Evolutionary conservation across 2,888 invertebrate species (phyloP).

Genomic region (Cancer borealis): DNA sequence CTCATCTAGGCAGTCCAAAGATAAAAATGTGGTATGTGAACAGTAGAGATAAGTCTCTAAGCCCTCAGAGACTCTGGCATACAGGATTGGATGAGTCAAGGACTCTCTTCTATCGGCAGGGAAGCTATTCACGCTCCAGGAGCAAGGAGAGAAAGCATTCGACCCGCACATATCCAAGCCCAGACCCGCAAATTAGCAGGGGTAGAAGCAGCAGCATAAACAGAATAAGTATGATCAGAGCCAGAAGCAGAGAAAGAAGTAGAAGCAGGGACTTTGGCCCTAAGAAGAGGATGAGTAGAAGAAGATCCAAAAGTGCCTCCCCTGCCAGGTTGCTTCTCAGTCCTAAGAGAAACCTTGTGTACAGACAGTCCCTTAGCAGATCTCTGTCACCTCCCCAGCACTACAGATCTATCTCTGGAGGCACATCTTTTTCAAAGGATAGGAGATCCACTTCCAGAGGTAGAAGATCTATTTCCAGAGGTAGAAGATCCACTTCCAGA

Average conservation of each 20-base stretch:
- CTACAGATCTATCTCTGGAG: slow-evolving; percentile 2
- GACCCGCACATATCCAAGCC: neutral
- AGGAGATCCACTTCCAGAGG: neutral
- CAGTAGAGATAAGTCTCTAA: neutral
- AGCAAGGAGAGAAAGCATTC: neutral
- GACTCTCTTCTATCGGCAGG: neutral
- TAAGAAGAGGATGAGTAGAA: neutral
- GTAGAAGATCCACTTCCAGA: neutral
- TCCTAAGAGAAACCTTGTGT: neutral
- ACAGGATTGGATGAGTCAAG: neutral
- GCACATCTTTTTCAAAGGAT: neutral
- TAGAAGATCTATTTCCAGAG: neutral
- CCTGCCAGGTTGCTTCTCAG: neutral
- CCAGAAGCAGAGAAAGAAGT: neutral
- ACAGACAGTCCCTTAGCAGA: neutral
- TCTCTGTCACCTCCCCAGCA: neutral
- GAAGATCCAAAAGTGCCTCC: neutral
- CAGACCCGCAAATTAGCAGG: neutral
- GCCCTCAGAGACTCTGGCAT: neutral
- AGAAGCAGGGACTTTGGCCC: neutral
- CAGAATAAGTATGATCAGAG: no score
- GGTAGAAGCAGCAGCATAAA: neutral
- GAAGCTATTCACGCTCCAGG: neutral
- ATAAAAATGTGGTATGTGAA: neutral
- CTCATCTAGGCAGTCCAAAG: neutral